Conservation (phyloP, 2,113 vertebrate species). For the Dascyllus trimaculatus region DNA sequence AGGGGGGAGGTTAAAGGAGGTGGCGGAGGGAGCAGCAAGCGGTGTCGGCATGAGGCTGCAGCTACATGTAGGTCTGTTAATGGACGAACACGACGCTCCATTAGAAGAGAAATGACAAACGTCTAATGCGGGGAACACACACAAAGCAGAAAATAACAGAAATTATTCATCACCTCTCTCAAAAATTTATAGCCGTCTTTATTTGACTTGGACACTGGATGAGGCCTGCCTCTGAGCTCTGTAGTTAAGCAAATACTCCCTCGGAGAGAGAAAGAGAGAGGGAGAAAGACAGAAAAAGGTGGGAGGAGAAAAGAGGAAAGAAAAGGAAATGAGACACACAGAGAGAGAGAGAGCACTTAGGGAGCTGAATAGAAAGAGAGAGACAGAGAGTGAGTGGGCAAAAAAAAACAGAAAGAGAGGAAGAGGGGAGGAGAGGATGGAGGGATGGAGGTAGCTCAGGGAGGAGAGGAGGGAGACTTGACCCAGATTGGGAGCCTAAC, state of each 20-base stretch:
- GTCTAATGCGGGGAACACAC: slow-evolving; percentile 4
- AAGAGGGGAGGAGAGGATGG: slow-evolving; percentile 53
- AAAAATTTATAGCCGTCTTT: slow-evolving; percentile 77
- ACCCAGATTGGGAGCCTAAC: slow-evolving; percentile 83
- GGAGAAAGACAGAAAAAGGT: neutral
- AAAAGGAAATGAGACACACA: neutral
- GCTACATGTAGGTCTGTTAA: neutral
- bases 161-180: slow-evolving; percentile 71
- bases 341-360: slow-evolving; percentile 53
- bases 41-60: slow-evolving; percentile 9
- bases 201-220: slow-evolving; percentile 77
- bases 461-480: slow-evolving; percentile 81
- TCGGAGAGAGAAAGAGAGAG: slow-evolving; percentile 33
- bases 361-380: slow-evolving; percentile 55
- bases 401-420: slow-evolving; percentile 31
- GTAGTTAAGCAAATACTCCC: slow-evolving; percentile 75
- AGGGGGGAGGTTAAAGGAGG: slow-evolving; percentile 4
- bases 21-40: neutral
- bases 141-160: slow-evolving; percentile 45
- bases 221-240: slow-evolving; percentile 73
- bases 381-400: slow-evolving; percentile 30
- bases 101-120: slow-evolving; percentile 24
- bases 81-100: slow-evolving; percentile 1
- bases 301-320: neutral
- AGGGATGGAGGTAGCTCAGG: slow-evolving; percentile 77